These are phyloP conservation scores for Eulimnadia texana DNA, from an alignment of 1,140 invertebrate genomes.

Conservation along the genomic window DNA sequence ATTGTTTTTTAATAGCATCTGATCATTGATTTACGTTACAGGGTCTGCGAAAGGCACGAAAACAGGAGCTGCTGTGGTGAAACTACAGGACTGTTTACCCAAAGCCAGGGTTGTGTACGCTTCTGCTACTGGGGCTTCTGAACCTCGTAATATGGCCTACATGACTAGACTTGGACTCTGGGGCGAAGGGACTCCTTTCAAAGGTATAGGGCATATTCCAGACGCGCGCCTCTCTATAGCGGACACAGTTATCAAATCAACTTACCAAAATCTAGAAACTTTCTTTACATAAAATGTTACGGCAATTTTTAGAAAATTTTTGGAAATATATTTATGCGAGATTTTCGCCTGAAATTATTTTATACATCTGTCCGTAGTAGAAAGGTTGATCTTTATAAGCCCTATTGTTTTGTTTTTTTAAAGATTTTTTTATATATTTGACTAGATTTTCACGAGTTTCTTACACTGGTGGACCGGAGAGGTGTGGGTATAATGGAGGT, in stretches of 20 bases:
- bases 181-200: constrained; percentile 71
- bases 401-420: too few species aligned
- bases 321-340: too few species aligned
- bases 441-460: constrained; percentile 84
- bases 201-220: too few species aligned
- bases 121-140: constrained; percentile 92
- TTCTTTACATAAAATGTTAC: too few species aligned
- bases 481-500: constrained; percentile 99
- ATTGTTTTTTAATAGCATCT: background rate
- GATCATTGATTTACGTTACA: constrained; percentile 29
- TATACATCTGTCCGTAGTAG: too few species aligned
- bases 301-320: background rate
- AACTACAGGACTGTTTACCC: constrained; percentile 87
- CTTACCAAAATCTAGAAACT: too few species aligned
- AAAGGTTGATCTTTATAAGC: too few species aligned
- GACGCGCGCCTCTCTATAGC: too few species aligned
- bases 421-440: background rate
- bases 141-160: constrained; percentile 98
- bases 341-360: too few species aligned
- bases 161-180: constrained; percentile 96
- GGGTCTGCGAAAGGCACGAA: constrained; percentile 87
- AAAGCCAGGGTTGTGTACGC: constrained; percentile 94
- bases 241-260: too few species aligned
- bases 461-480: constrained; percentile 88
- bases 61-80: constrained; percentile 78